phyloP scores from a whole-genome alignment of 2,113 vertebrate genomes.

The Rhinolophus ferrumequinum region DNA sequence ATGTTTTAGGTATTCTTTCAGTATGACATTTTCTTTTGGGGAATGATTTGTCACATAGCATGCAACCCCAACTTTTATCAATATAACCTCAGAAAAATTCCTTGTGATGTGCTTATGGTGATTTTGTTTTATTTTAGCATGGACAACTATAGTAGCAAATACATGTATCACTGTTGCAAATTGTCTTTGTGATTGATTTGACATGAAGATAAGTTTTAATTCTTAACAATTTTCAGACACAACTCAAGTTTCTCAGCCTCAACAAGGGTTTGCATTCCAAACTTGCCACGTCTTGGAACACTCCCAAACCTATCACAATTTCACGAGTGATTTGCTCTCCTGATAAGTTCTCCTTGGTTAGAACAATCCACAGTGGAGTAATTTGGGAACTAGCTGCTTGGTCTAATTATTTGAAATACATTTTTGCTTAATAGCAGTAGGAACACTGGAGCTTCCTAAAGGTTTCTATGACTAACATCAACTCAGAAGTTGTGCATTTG shows the following conservation, averaged over 20 bases:
- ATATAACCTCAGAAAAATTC: conserved; percentile 11
- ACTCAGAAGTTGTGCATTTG: conserved; percentile 35
- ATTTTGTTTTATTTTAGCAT: neutral
- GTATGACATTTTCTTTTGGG: neutral
- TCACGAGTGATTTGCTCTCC: conserved; percentile 59
- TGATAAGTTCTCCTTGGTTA: conserved; percentile 63
- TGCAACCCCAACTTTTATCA: conserved; percentile 17
- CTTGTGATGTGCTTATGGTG: neutral
- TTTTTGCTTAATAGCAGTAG: conserved; percentile 60
- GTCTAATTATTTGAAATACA: conserved; percentile 66
- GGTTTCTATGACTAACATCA: conserved; percentile 28
- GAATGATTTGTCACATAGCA: neutral
- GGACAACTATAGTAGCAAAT: neutral
- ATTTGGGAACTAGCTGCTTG: conserved; percentile 57
- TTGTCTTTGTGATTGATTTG: neutral
- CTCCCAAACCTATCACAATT: conserved; percentile 65
- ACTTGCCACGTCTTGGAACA: conserved; percentile 30
- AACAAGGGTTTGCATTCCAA: conserved; percentile 20
- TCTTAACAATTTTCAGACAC: conserved; percentile 23
- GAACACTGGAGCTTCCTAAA: conserved; percentile 24
- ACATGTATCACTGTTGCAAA: neutral
- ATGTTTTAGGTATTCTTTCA: neutral
- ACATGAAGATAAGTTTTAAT: neutral
- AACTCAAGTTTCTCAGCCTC: conserved; percentile 13
- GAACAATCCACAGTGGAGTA: conserved; percentile 56